Conservation (phyloP, 2,113 vertebrate genomes). For the Eulacestoma nigropectus region DNA sequence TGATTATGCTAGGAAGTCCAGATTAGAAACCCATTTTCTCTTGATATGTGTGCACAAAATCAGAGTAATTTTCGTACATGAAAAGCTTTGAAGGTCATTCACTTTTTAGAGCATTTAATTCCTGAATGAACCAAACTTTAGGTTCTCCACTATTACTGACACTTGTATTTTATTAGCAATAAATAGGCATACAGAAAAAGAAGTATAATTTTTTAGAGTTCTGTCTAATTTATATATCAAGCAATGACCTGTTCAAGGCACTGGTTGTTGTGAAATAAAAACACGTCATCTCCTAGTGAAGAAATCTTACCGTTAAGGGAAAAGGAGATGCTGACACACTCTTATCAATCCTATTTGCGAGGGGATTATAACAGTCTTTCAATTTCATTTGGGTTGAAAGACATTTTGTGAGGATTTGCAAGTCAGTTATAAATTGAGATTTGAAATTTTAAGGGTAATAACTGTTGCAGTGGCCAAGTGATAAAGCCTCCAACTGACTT, state of each 20-base stretch:
- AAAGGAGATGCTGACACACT: neutral
- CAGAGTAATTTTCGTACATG: neutral
- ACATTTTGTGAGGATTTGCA: neutral
- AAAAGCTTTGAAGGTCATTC: neutral
- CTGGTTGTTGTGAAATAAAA: conserved; percentile 10
- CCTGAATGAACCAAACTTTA: neutral
- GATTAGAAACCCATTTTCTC: neutral
- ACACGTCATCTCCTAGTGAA: neutral
- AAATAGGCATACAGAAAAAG: neutral
- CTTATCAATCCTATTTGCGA: conserved; percentile 28
- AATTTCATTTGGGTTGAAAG: neutral
- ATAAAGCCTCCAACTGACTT: neutral
- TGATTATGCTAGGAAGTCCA: neutral
- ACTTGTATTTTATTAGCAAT: neutral
- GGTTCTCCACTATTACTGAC: neutral
- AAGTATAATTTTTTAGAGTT: neutral
- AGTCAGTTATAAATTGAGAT: neutral
- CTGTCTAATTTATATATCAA: conserved; percentile 37
- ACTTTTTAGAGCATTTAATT: neutral
- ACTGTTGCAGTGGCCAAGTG: neutral
- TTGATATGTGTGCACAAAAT: neutral
- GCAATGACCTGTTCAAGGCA: neutral
- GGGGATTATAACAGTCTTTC: neutral
- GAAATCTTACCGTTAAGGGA: neutral
- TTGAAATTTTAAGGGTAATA: neutral